Evolutionary conservation across 2,113 vertebrate genomes (phyloP).

Genomic region (Sinocyclocheilus anshuiensis): DNA sequence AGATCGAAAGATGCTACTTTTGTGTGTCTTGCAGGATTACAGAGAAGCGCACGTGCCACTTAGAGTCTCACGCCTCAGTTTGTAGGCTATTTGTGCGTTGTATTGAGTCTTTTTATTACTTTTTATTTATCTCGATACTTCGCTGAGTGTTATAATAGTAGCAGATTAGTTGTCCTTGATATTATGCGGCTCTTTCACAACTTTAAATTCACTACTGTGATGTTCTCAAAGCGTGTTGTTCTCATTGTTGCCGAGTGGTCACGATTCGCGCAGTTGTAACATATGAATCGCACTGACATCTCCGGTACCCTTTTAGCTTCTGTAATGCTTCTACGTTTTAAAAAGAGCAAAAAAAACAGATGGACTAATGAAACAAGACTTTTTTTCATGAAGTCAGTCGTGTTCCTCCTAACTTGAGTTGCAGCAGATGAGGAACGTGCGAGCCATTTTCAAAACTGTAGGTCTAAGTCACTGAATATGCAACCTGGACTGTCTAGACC

Average conservation of each 20-base stretch:
- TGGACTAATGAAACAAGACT: not conserved
- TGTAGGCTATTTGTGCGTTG: too few relatives aligned
- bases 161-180: not conserved
- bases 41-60: not conserved
- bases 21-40: not conserved
- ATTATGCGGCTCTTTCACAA: not conserved
- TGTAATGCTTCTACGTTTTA: not conserved
- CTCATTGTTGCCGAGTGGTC: constrained; percentile 28
- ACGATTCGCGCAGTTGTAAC: constrained; percentile 37
- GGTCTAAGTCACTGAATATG: not conserved
- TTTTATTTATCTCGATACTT: not conserved
- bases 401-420: not conserved
- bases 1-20: not conserved
- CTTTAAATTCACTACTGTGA: not conserved
- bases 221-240: not conserved
- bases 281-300: constrained; percentile 7
- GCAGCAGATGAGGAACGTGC: not conserved
- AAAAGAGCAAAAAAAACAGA: not conserved
- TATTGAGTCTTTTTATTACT: not conserved
- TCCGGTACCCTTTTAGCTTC: not conserved
- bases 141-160: not conserved
- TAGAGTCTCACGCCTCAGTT: not conserved
- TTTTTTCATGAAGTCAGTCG: not conserved
- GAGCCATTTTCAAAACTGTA: not conserved
- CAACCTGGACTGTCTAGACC: not conserved